Evolutionary conservation across 2,797 vertebrate species (phyloP).

Genomic region (Chaetophractus vellerosus): DNA sequence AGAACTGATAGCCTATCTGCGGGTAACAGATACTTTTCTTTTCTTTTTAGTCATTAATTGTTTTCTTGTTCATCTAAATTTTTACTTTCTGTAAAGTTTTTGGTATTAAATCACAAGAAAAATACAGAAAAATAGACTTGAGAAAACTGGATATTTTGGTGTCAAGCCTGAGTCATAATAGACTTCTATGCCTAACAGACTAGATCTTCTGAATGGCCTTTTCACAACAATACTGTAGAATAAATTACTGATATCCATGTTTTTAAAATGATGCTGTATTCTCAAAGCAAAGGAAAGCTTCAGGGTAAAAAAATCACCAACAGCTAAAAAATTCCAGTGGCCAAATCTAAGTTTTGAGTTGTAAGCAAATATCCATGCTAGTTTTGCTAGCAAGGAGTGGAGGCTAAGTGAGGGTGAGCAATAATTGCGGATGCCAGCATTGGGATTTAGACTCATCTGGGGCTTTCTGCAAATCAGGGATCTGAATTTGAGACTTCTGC

Average conservation of each 20-base stretch:
- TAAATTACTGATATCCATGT: neutral
- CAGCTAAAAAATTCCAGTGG: neutral
- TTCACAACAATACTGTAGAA: neutral
- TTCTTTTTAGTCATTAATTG: neutral
- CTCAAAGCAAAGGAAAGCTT: neutral
- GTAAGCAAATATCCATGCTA: neutral
- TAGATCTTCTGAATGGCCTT: neutral
- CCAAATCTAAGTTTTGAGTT: neutral
- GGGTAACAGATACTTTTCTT: conserved; percentile 89
- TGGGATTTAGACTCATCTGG: neutral
- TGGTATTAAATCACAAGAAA: neutral
- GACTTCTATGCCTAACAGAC: neutral
- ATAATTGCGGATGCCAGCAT: neutral
- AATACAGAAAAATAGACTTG: neutral
- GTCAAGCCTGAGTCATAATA: neutral
- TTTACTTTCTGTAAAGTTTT: neutral
- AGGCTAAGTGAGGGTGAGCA: neutral
- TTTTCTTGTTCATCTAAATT: neutral
- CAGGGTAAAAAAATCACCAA: neutral
- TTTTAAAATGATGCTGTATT: neutral
- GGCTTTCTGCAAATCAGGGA: neutral
- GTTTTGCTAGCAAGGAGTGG: neutral
- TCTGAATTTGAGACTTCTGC: neutral
- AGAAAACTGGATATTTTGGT: conserved; percentile 15
- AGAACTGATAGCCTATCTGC: conserved; percentile 94